phyloP scores from a whole-genome alignment of 2,888 invertebrate species.

The Plemyria rubiginata region DNA sequence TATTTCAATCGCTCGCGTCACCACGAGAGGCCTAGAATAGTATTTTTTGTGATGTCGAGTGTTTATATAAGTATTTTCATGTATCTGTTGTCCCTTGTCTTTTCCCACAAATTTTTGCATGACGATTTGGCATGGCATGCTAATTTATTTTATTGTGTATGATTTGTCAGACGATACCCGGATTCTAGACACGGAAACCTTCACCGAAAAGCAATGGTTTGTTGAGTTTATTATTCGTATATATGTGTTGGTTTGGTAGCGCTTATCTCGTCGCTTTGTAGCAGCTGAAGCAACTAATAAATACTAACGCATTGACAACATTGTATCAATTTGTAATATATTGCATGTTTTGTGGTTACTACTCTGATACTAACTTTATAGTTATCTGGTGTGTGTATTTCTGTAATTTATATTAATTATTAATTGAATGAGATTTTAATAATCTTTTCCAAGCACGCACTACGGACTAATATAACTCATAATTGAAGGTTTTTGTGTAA shows the following conservation, averaged over 20 bases:
- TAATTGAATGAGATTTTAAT: neutral
- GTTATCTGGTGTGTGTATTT: neutral
- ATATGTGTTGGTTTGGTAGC: constrained; percentile 46
- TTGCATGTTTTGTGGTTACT: constrained; percentile 35
- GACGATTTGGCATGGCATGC: constrained; percentile 81
- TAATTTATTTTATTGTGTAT: constrained; percentile 77
- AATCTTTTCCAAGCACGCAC: constrained; percentile 3
- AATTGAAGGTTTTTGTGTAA: neutral
- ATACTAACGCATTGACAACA: constrained; percentile 50
- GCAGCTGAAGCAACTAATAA: constrained; percentile 54
- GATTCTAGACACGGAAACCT: constrained; percentile 80
- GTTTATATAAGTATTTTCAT: constrained; percentile 46
- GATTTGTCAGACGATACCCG: constrained; percentile 83
- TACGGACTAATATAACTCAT: neutral
- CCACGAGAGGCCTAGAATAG: constrained; percentile 4
- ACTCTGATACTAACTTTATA: constrained; percentile 16
- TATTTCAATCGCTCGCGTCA: constrained; percentile 10
- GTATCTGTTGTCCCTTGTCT: constrained; percentile 49
- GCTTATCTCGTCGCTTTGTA: constrained; percentile 50
- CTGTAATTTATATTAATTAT: neutral
- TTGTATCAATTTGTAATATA: constrained; percentile 22
- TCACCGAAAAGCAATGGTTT: constrained; percentile 78
- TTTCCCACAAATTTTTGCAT: constrained; percentile 70
- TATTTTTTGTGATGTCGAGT: constrained; percentile 33
- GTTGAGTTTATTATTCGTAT: constrained; percentile 71